Base-by-base conservation (phyloP, 2,797 vertebrate species). In the Melanotaenia parkinsoni region DNA sequence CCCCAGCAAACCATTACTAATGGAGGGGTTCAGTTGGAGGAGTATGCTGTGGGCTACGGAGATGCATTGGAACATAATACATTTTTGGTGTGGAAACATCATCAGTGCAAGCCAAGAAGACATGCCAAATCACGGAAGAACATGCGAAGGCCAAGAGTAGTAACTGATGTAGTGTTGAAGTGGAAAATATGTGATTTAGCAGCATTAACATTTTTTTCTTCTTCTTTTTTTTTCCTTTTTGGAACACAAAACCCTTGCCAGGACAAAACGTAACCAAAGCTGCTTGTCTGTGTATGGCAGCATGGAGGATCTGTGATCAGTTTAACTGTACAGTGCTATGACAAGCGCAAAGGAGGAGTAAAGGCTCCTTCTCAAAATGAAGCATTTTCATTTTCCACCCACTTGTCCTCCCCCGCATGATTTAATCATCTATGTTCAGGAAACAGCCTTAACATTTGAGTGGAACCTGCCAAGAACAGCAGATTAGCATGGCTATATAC, bases 401-500 rank as follows among this genome's bases (percentile, higher is more conserved):
- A 24, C 12, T n/a, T 13, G 12, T 50, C 65, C 16, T 50, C 63
- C 20, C 4, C 62, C 1, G n/a, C 26, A 45, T 54, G 14, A 56
- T 68, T 60, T 64, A 26, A 80, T 63, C 56, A 14, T 40, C 58
- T 26, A 32, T 53, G 72, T 69, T 75, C 18, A 60, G 56, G 32
- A 74, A 72, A 50, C 30, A 82, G 74, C 74, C 73, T 76, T 3
- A 76, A 74, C 69, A 7, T 66, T 47, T 4, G 8, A 81, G 62
- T 80, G 80, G 64, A 82, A 77, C 74, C 72, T 64, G 77, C 72
- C 76, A 24, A 70, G 50, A 86, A 82, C 86, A 87, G 83, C 85
- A 85, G 70, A 79, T 81, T 67, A 72, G 60, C 84, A 81, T 77
- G 57, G 62, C 74, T 82, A 86, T 86, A 64, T 79, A 86, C 89